phyloP scores from a whole-genome alignment of 2,113 vertebrate genomes.

The Cyanistes caeruleus region DNA sequence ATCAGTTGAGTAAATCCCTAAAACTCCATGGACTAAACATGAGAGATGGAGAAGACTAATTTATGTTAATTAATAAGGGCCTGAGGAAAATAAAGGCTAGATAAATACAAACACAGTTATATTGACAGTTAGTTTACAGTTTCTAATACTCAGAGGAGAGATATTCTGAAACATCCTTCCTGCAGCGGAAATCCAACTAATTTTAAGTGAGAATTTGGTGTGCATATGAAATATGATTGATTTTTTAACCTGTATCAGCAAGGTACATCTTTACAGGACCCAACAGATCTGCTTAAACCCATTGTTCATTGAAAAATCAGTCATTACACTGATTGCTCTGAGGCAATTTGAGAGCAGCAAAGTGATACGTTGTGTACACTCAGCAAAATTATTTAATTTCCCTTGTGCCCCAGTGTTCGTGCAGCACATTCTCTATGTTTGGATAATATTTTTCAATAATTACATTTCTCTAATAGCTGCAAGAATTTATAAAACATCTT shows the following conservation, averaged over 20 bases:
- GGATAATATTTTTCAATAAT: slow-evolving; percentile 5
- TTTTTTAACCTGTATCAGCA: background rate
- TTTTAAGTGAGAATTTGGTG: background rate
- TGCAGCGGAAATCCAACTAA: background rate
- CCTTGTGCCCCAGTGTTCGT: fast-evolving
- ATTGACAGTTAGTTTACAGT: background rate
- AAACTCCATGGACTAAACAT: background rate
- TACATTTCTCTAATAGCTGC: background rate
- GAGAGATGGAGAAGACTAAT: background rate
- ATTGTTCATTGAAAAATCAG: background rate
- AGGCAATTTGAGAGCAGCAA: background rate
- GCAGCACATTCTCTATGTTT: background rate
- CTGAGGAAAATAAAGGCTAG: background rate
- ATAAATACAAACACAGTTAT: background rate
- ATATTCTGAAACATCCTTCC: background rate
- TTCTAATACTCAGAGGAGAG: background rate
- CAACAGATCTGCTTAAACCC: background rate
- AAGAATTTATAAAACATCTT: background rate
- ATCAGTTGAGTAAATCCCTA: background rate
- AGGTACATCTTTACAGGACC: background rate
- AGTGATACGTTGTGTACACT: background rate
- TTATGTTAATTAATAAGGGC: background rate
- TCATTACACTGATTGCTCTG: background rate
- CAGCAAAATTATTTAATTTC: background rate
- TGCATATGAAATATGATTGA: background rate